Evolutionary conservation across 2,113 vertebrate species (phyloP).

Genomic region (Pantherophis guttatus): DNA sequence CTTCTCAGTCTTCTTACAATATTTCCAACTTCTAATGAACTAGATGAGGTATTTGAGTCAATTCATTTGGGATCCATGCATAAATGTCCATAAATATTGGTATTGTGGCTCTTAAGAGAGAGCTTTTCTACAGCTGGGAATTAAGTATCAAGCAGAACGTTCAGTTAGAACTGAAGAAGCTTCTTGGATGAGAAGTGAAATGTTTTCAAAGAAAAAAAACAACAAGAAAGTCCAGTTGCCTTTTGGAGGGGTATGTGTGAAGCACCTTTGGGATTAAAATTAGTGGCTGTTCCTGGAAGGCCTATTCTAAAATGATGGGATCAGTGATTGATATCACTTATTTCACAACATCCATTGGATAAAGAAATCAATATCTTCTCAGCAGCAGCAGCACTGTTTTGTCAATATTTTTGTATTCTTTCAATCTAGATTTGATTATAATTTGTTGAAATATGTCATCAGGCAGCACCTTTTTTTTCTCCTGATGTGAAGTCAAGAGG

Average conservation of each 20-base stretch:
- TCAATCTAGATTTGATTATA: constrained; percentile 39
- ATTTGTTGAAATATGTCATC: constrained; percentile 19
- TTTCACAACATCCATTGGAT: neutral
- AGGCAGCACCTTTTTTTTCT: neutral
- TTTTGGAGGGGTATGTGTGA: neutral
- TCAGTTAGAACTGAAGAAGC: neutral
- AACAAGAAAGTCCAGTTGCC: neutral
- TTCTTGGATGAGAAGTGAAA: neutral
- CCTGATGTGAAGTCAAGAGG: constrained; percentile 36
- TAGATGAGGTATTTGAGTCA: neutral
- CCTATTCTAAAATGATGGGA: neutral
- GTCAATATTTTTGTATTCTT: constrained; percentile 29
- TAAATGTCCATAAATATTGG: neutral
- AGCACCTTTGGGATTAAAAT: neutral
- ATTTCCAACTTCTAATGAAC: neutral
- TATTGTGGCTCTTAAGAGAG: neutral
- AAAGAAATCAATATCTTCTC: neutral
- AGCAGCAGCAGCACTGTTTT: constrained; percentile 24
- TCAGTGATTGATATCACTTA: neutral
- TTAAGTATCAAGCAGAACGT: neutral
- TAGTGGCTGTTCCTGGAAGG: neutral
- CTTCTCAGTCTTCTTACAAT: neutral
- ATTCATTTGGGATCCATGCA: neutral
- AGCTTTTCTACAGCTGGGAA: neutral
- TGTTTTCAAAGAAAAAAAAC: neutral